phyloP scores from a whole-genome alignment of 2,113 vertebrate species.

The Siniperca knerii region DNA sequence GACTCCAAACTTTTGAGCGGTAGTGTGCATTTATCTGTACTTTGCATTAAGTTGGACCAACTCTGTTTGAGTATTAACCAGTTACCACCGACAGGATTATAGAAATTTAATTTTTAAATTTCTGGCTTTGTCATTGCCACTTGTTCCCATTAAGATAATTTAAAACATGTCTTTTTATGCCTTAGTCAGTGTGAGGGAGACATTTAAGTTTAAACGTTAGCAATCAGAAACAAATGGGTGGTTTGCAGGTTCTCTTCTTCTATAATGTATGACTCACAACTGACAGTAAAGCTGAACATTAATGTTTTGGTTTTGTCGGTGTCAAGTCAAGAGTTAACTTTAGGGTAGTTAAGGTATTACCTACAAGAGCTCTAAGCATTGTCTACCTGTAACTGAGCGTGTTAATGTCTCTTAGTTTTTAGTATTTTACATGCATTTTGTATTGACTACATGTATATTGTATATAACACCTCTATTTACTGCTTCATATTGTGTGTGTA shows the following conservation, averaged over 20 bases:
- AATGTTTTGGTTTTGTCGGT: not conserved
- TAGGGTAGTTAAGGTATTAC: not conserved
- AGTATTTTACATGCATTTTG: not conserved
- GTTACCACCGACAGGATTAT: not conserved
- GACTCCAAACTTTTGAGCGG: no score
- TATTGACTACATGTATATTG: not conserved
- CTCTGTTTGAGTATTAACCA: no score
- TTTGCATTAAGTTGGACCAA: not conserved
- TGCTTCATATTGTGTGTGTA: no score
- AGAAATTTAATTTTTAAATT: not conserved
- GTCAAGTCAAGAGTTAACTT: not conserved
- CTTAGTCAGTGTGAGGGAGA: no score
- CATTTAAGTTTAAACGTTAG: no score
- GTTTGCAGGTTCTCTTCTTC: no score
- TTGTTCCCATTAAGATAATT: not conserved
- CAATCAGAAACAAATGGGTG: no score
- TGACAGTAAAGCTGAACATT: not conserved
- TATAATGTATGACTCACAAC: no score
- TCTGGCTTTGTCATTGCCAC: not conserved
- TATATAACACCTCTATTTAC: not conserved
- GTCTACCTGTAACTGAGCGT: no score
- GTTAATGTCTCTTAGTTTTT: no score
- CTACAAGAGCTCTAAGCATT: no score
- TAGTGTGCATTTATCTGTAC: not conserved
- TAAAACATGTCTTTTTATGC: not conserved